phyloP scores from a whole-genome alignment of 2,888 invertebrate genomes.

The Sarcophaga subvicina region DNA sequence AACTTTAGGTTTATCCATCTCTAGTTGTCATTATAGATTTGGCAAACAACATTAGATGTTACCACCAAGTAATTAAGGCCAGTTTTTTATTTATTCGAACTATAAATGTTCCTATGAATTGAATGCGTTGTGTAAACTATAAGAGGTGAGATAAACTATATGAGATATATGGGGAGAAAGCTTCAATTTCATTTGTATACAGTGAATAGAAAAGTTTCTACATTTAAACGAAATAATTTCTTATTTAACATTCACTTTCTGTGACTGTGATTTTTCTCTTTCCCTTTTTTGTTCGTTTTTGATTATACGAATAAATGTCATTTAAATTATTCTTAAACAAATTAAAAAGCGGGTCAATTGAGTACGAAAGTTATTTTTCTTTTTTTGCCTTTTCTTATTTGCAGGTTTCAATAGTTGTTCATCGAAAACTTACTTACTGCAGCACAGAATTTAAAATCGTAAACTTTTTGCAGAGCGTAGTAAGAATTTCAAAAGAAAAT shows the following conservation, averaged over 20 bases:
- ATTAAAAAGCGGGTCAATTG: constrained; percentile 34
- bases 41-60: no score
- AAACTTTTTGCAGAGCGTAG: constrained; percentile 21
- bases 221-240: neutral
- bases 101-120: no score
- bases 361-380: constrained; percentile 27
- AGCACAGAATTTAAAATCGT: constrained; percentile 12
- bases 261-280: neutral
- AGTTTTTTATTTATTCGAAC: no score
- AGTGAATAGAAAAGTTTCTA: no score
- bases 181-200: no score
- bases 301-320: constrained; percentile 15
- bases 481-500: neutral
- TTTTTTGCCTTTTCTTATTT: neutral
- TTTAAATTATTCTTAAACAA: constrained; percentile 10
- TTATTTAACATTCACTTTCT: neutral
- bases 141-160: no score
- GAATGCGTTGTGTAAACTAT: no score
- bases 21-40: no score
- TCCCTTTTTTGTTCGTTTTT: neutral
- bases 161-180: no score
- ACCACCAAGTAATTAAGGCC: no score
- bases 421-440: constrained; percentile 15
- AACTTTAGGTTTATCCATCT: no score
- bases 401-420: constrained; percentile 11